Conservation (phyloP, 2,888 invertebrate species). For the Mythimna loreyi region DNA sequence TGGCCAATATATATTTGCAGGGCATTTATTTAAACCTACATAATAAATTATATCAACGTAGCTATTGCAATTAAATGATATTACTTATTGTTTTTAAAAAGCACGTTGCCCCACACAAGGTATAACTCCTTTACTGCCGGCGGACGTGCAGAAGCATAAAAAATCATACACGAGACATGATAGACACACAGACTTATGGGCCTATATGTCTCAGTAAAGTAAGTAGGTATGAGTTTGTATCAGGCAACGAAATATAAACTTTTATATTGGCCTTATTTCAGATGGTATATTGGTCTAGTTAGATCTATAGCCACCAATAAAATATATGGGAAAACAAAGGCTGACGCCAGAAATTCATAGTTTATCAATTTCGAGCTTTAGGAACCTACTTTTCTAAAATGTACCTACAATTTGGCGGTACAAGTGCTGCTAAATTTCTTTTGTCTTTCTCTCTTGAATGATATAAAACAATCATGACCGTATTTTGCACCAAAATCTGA, state of each 20-base stretch:
- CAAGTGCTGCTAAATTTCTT: conserved; percentile 9
- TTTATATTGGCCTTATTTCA: not conserved
- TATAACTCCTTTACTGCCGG: too few species aligned
- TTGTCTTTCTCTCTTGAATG: not conserved
- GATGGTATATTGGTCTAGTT: not conserved
- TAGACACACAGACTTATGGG: too few species aligned
- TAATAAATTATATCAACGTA: too few species aligned
- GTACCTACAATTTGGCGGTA: conserved; percentile 5
- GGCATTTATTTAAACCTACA: not conserved
- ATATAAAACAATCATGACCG: not conserved
- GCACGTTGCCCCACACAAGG: too few species aligned
- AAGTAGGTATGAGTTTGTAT: not conserved
- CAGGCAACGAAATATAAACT: not conserved
- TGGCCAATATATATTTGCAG: conserved; percentile 6
- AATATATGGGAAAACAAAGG: not conserved
- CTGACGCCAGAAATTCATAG: conserved; percentile 8
- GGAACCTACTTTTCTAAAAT: not conserved
- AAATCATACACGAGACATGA: too few species aligned
- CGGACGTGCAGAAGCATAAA: too few species aligned
- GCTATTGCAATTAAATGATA: too few species aligned
- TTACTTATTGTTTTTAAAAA: too few species aligned
- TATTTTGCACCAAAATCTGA: conserved; percentile 2
- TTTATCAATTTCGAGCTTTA: conserved; percentile 22
- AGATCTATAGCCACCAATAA: conserved; percentile 11
- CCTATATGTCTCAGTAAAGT: not conserved